Percentiles rank a stretch among this genome's conserved stretches.
Conservation (phyloP, 2,797 vertebrate genomes). For the Thripadectes ignobilis region DNA sequence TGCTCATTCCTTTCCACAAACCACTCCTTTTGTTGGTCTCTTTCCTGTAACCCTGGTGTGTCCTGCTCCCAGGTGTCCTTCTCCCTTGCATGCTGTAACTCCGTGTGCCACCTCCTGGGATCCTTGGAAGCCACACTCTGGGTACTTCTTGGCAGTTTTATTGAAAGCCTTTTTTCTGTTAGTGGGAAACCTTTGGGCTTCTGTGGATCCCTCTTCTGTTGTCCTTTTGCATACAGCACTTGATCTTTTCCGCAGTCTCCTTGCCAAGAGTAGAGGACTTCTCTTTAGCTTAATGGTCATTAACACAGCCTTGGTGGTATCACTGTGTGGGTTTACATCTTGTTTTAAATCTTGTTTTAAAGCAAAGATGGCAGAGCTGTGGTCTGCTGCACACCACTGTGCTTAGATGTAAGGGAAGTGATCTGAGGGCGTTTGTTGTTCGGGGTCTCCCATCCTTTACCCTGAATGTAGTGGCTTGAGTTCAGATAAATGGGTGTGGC, state of each 20-base stretch:
- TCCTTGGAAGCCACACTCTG: rapidly evolving
- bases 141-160: neutral
- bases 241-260: neutral
- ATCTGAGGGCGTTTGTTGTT: neutral
- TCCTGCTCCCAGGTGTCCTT: neutral
- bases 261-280: neutral
- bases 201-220: neutral
- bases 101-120: neutral
- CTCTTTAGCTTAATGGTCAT: neutral
- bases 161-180: neutral
- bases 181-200: neutral
- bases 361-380: neutral
- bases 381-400: rapidly evolving
- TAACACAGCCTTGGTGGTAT: neutral
- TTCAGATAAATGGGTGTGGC: neutral
- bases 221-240: neutral
- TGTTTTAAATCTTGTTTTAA: neutral
- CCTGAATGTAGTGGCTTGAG: rapidly evolving
- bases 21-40: neutral
- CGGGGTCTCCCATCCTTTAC: neutral
- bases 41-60: neutral
- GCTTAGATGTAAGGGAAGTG: neutral
- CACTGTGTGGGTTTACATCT: neutral
- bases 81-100: neutral
- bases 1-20: neutral